Evolutionary conservation across 1,140 invertebrate genomes (phyloP), one percentile per base, ranked within the genome.

Genomic region (Leptoteleia sp.): DNA sequence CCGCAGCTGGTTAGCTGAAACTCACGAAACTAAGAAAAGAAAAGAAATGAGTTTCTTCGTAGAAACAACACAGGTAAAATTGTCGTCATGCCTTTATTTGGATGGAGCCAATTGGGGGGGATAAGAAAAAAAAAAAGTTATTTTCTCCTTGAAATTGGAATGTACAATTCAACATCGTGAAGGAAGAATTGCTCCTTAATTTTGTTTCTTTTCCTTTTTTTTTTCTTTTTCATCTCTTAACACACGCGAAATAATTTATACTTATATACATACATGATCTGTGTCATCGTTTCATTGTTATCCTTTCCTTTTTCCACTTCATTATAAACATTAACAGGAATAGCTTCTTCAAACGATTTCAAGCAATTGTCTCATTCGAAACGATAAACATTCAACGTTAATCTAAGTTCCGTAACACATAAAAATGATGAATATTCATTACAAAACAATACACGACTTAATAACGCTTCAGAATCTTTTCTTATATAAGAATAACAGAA

Each of bases 241-340:
- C 27, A 8, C 45, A 48, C 45, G 52, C 47, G 40, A 76, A 76
- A 68, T 38, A 40, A 68, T 62, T 68, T 48, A 33, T 59, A 67
- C 62, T 76, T 70, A 76, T 77, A 57, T 77, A 77, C 75, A 77
- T 71, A 71, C 73, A 76, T 70, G 57, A 55, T 59, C 29, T 55
- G 43, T 37, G 37, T 54, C 12, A 31, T 45, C 7, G 8, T 42
- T 17, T 54, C 35, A n/a, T 25, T 16, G 16, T 35, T 7, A 11
- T 7, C 25, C 15, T 13, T 40, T 29, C 8, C 27, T 29, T 29
- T 1, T 29, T 29, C 6, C 27, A 2, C 15, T 57, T 29, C 27
- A 33, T 6, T 67, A 57, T 65, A 71, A 78, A 71, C 75, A 78
- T 72, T 55, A 78, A 78, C 75, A 78, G 67, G 67, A 67, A 78